A percentile compares a stretch with the other conserved stretches of the same genome.
These are phyloP conservation scores for Cryptus armator DNA, from an alignment of 2,888 invertebrate genomes.

Conservation along the genomic window DNA sequence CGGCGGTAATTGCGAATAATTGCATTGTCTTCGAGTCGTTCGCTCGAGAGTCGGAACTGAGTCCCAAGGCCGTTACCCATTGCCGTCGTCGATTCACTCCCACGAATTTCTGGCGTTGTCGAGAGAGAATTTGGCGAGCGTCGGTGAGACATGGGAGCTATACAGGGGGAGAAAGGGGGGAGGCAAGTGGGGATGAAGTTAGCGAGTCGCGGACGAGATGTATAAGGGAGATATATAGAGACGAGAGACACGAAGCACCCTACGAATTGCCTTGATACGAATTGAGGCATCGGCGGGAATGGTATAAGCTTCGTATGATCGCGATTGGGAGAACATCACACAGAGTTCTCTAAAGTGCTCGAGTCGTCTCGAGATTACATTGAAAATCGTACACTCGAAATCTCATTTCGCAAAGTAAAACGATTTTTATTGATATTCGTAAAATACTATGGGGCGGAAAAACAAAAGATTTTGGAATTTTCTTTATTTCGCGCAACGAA, in stretches of 20 bases:
- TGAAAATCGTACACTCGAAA: neutral
- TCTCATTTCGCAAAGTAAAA: neutral
- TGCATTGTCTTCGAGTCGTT: conserved; percentile 85
- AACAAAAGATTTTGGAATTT: neutral
- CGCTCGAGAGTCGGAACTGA: conserved; percentile 73
- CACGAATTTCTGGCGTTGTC: conserved; percentile 53
- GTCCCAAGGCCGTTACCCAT: conserved; percentile 62
- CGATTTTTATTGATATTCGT: neutral
- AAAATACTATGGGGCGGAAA: neutral
- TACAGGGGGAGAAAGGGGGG: neutral
- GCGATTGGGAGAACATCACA: conserved; percentile 27
- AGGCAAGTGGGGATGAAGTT: conserved; percentile 22
- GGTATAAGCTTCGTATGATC: conserved; percentile 3
- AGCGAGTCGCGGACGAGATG: conserved; percentile 35
- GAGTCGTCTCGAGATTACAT: neutral
- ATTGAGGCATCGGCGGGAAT: conserved; percentile 74
- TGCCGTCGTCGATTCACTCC: conserved; percentile 63
- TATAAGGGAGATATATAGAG: conserved; percentile 29
- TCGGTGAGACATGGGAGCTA: conserved; percentile 16
- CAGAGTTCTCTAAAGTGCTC: neutral
- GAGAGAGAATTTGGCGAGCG: conserved; percentile 23
- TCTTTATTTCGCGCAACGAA: no score
- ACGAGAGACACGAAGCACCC: conserved; percentile 47
- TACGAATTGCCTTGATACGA: conserved; percentile 80
- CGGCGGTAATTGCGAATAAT: conserved; percentile 85